Evolutionary conservation across 2,797 vertebrate species (phyloP).

Genomic region (Ctenosaura bakeri): DNA sequence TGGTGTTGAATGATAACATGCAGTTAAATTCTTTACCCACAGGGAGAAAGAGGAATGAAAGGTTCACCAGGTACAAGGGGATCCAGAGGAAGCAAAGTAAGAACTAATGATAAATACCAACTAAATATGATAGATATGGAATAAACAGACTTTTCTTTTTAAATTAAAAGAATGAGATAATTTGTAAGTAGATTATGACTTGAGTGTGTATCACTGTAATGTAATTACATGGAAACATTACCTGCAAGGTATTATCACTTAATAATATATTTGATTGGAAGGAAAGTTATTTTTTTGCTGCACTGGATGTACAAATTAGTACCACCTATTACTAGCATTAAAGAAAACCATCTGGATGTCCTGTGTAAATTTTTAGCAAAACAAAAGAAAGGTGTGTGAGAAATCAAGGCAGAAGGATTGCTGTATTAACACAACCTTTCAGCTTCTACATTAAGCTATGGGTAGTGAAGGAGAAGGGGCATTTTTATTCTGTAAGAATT

Average conservation of each 20-base stretch:
- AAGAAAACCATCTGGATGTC: neutral
- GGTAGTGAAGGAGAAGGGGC: no score
- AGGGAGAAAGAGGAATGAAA: slow-evolving; percentile 33
- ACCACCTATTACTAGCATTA: neutral
- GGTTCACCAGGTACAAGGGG: neutral
- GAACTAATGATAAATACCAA: neutral
- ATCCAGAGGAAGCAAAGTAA: slow-evolving; percentile 22
- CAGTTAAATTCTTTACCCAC: neutral
- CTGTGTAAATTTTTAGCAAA: no score
- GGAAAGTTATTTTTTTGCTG: neutral
- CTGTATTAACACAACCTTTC: no score
- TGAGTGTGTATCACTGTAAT: neutral
- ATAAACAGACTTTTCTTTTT: neutral
- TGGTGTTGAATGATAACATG: neutral
- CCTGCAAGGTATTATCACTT: neutral
- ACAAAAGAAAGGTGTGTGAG: no score
- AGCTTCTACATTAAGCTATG: no score
- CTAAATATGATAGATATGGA: neutral
- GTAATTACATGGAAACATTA: neutral
- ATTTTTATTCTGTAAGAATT: no score
- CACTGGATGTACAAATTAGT: neutral
- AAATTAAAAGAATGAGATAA: neutral
- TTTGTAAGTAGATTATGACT: neutral
- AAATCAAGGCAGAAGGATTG: no score
- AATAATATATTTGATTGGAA: neutral